Evolutionary conservation across 2,888 invertebrate species (phyloP).

Genomic region (Sinelater perroti): DNA sequence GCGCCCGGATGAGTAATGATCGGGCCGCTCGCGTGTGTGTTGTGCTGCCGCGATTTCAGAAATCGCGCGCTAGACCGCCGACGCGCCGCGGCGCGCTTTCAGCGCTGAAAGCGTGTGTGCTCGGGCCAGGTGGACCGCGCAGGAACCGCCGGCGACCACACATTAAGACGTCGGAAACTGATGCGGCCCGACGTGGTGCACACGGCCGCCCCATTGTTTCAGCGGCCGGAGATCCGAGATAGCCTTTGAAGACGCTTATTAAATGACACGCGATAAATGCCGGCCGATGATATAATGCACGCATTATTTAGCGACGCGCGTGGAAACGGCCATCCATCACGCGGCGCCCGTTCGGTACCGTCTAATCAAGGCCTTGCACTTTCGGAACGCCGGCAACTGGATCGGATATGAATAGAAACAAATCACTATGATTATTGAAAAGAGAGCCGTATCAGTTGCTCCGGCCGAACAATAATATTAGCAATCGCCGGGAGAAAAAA

Average conservation of each 20-base stretch:
- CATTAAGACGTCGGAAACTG: conserved; percentile 36
- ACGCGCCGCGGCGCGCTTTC: too few relatives aligned
- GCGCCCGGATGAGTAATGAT: conserved; percentile 12
- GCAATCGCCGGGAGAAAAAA: too few relatives aligned
- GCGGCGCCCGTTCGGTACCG: too few relatives aligned
- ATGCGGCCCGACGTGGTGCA: conserved; percentile 36
- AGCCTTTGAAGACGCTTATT: conserved; percentile 35
- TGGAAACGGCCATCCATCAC: too few relatives aligned
- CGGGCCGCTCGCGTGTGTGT: conserved; percentile 3
- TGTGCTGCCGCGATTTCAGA: conserved; percentile 7
- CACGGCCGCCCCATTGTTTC: conserved; percentile 33
- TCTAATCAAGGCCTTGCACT: too few relatives aligned
- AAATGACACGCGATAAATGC: conserved; percentile 37
- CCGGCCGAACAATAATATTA: too few relatives aligned
- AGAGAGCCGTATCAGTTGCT: too few relatives aligned
- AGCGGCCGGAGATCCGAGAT: conserved; percentile 35
- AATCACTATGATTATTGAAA: too few relatives aligned
- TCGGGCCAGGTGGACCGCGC: too few relatives aligned
- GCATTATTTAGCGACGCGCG: conserved; percentile 25
- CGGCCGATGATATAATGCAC: conserved; percentile 26
- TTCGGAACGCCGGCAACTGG: too few relatives aligned
- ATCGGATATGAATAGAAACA: too few relatives aligned
- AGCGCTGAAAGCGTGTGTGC: too few relatives aligned
- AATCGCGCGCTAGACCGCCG: conserved; percentile 1
- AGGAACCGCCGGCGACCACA: conserved; percentile 30